Evolutionary conservation across 2,888 invertebrate species (phyloP).

Genomic region (Eupithecia abbreviata): DNA sequence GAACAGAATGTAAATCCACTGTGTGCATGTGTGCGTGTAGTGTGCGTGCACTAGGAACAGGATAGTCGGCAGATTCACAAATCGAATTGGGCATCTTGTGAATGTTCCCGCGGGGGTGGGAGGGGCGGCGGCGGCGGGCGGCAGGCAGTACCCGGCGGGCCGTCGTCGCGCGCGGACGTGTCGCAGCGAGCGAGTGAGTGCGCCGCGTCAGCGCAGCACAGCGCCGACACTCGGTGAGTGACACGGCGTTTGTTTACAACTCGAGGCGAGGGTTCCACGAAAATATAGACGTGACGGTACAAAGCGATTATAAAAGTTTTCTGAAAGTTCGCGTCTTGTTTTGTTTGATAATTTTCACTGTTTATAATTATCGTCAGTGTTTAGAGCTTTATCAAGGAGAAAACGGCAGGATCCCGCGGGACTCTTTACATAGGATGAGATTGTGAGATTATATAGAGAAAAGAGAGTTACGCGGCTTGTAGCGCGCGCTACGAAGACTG

Average conservation of each 20-base stretch:
- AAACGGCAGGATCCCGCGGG: neutral
- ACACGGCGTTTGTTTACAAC: neutral
- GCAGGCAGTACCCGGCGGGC: conserved; percentile 13
- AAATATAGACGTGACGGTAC: no score
- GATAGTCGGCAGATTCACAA: conserved; percentile 29
- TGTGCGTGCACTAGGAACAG: neutral
- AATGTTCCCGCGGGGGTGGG: conserved; percentile 24
- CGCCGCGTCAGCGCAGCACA: neutral
- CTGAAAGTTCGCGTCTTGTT: neutral
- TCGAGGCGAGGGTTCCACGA: no score
- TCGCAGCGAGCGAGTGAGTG: conserved; percentile 13
- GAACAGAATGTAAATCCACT: neutral
- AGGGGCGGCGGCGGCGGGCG: neutral
- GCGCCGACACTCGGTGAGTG: conserved; percentile 27
- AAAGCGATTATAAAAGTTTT: neutral
- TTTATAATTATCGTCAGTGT: neutral
- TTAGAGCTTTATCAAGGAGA: neutral
- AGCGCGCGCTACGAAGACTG: neutral
- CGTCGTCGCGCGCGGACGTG: conserved; percentile 14
- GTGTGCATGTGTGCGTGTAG: neutral
- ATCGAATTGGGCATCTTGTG: conserved; percentile 38
- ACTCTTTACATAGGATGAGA: neutral
- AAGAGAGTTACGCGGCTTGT: neutral
- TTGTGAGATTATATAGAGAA: neutral
- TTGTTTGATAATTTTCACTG: neutral